These are phyloP conservation scores for Aphaenogaster rudis DNA, from an alignment of 1,140 invertebrate genomes.

Conservation along the genomic window DNA sequence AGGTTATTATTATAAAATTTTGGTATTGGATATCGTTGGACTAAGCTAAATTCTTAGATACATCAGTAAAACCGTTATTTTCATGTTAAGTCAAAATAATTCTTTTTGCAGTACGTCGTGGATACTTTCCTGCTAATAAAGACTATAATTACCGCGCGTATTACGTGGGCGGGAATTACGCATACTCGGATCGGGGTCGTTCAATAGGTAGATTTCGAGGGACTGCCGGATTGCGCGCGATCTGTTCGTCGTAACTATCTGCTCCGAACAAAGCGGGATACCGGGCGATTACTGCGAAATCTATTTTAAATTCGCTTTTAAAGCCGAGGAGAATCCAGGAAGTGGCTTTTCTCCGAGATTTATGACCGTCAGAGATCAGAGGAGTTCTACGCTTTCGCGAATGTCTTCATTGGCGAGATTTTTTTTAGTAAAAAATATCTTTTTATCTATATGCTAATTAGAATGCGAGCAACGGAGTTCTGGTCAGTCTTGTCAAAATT, in stretches of 20 bases:
- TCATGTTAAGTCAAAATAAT: not conserved
- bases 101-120: not conserved
- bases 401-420: constrained; percentile 57
- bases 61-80: too few species aligned
- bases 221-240: constrained; percentile 41
- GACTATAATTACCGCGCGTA: constrained; percentile 16
- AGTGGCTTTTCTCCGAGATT: constrained; percentile 60
- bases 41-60: too few species aligned
- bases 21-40: too few species aligned
- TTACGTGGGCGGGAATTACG: constrained; percentile 3
- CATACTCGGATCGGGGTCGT: not conserved
- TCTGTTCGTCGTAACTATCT: constrained; percentile 23
- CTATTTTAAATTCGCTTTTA: constrained; percentile 72
- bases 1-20: too few species aligned
- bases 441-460: not conserved
- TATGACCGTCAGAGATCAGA: constrained; percentile 67
- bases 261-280: constrained; percentile 20
- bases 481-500: not conserved
- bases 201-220: constrained; percentile 37
- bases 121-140: constrained; percentile 3
- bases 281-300: constrained; percentile 63
- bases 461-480: not conserved
- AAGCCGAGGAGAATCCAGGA: constrained; percentile 54
- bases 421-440: not conserved
- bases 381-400: constrained; percentile 62